Conservation (phyloP, 2,113 vertebrate genomes). For the Sigmodon hispidus region DNA sequence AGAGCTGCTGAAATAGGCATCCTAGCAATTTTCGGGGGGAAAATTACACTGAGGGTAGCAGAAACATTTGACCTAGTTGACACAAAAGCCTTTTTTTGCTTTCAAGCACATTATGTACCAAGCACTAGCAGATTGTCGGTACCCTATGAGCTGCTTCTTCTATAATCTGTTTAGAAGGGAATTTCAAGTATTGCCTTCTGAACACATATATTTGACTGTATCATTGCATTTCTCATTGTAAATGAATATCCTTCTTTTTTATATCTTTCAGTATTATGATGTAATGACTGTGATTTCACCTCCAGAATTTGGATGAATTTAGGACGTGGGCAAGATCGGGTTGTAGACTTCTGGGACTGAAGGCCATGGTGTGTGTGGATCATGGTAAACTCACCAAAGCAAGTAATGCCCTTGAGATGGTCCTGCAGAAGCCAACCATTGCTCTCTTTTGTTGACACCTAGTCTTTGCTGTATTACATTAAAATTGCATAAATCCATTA, state of each 20-base stretch:
- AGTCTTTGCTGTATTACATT: constrained; percentile 59
- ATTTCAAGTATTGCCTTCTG: background rate
- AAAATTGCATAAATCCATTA: constrained; percentile 51
- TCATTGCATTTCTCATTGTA: constrained; percentile 30
- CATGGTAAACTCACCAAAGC: constrained; percentile 55
- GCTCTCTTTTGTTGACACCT: constrained; percentile 34
- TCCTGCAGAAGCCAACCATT: constrained; percentile 30
- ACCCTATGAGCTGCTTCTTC: background rate
- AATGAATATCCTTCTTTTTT: constrained; percentile 64
- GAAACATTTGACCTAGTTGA: background rate
- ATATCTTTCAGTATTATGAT: constrained; percentile 67
- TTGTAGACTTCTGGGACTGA: constrained; percentile 45
- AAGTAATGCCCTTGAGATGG: constrained; percentile 25
- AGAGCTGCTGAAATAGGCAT: background rate
- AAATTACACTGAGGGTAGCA: background rate
- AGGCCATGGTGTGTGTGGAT: constrained; percentile 25
- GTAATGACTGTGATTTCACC: constrained; percentile 42
- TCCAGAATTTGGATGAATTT: constrained; percentile 63
- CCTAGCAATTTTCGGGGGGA: background rate
- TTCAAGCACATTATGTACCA: background rate
- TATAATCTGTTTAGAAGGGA: background rate
- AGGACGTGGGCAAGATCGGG: constrained; percentile 55
- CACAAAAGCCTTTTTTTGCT: background rate
- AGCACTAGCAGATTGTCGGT: background rate
- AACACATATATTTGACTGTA: background rate